A percentile compares a stretch with the other conserved stretches of the same genome.
Evolutionary conservation across 2,797 vertebrate species (phyloP).

Genomic region (Sebastes alutus): DNA sequence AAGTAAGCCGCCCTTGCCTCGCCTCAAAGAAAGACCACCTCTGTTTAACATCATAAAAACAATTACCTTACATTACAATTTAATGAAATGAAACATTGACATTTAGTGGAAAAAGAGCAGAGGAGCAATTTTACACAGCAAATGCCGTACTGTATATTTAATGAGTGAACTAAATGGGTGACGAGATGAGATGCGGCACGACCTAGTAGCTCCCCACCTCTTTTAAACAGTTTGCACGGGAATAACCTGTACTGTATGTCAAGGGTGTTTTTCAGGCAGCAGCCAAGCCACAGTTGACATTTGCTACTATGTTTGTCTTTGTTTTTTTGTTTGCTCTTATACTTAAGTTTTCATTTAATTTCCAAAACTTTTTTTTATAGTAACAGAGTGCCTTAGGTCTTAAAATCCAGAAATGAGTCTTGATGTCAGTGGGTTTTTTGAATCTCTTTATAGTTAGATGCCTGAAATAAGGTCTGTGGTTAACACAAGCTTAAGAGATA

Average conservation of each 20-base stretch:
- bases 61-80: background rate
- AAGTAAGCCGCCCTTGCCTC: background rate
- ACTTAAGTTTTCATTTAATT: background rate
- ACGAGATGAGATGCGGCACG: background rate
- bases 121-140: background rate
- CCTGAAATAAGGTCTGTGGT: background rate
- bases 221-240: background rate
- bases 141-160: background rate
- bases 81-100: slow-evolving; percentile 3
- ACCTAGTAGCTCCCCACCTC: background rate
- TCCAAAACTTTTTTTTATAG: background rate
- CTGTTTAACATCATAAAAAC: background rate
- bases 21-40: background rate
- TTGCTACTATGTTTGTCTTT: background rate
- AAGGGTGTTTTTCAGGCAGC: slow-evolving; percentile 6
- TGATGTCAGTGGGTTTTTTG: background rate
- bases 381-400: background rate
- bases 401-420: background rate
- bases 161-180: background rate
- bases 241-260: background rate
- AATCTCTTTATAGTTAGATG: background rate
- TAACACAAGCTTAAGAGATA: background rate
- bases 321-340: background rate
- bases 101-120: background rate
- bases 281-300: background rate